These are phyloP conservation scores for Chalcosyrphus nemorum DNA, from an alignment of 2,888 invertebrate genomes.

Conservation along the genomic window DNA sequence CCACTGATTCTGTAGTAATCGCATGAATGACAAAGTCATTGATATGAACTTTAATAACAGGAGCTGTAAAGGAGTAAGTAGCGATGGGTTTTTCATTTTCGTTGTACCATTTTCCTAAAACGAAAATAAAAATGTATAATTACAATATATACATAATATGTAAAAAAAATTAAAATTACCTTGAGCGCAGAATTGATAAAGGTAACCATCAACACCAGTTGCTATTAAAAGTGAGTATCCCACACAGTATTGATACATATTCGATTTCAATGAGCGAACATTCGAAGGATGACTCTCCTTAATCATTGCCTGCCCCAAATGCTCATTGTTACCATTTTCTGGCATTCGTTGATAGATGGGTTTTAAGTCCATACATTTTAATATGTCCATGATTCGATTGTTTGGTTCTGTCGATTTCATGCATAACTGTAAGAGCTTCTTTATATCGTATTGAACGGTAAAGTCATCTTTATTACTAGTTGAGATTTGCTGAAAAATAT, in stretches of 20 bases:
- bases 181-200: conserved; percentile 86
- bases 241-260: conserved; percentile 83
- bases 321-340: conserved; percentile 73
- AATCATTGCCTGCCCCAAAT: conserved; percentile 75
- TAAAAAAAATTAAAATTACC: conserved; percentile 75
- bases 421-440: conserved; percentile 79
- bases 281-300: conserved; percentile 69
- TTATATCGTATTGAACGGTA: conserved; percentile 79
- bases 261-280: conserved; percentile 83
- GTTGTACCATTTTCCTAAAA: conserved; percentile 80
- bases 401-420: conserved; percentile 80
- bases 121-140: background rate
- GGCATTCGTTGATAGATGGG: conserved; percentile 80
- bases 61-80: conserved; percentile 88
- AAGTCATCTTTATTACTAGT: conserved; percentile 63
- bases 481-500: conserved; percentile 64
- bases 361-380: conserved; percentile 80
- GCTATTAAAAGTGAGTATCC: conserved; percentile 82
- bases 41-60: conserved; percentile 86
- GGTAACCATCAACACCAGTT: conserved; percentile 86
- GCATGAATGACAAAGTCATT: conserved; percentile 88
- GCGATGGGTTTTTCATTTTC: conserved; percentile 84
- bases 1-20: conserved; percentile 88
- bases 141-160: background rate
- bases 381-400: conserved; percentile 79